Evolutionary conservation across 1,140 invertebrate species (phyloP), one percentile per base, ranked within the genome.

Genomic region (Papilio aristodemus): DNA sequence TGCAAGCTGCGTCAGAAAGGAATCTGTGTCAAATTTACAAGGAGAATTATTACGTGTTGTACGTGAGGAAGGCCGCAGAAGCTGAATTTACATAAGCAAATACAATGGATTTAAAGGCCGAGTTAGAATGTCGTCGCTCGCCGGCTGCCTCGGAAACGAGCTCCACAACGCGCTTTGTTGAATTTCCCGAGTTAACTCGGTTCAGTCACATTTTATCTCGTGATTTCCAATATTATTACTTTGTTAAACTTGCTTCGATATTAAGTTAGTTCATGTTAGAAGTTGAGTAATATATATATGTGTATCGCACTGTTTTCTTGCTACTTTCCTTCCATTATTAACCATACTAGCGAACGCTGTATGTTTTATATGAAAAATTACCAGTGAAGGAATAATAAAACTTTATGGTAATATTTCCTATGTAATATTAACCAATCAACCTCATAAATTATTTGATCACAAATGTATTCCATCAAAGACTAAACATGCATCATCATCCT

Each of bases 1-100:
- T 54, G 46, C 46, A 54, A 9, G 10, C 46, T 54, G 46, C 46
- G 46, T 54, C 46, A 54, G 46, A 54, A 25, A 19, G 46, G 46
- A 54, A 54, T 54, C 46, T 54, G 46, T 54, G 46, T 54, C 46
- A 54, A 54, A 54, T 54, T 54, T 54, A 22, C 46, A 54, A 54
- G 46, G 46, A 54, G 46, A 54, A 54, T 54, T 54, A 54, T 54
- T 22, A 54, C 46, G 46, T 54, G 46, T 43, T 43, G 14, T 54
- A 54, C 46, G 46, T 54, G 46, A 17, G 46, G 46, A 54, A 54
- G 46, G 46, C 46, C 46, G 46, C 46, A 54, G 46, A 54, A 17
- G 19, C 7, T 54, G 46, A 13, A 54, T 54, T 54, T 54, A 19
- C 46, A 54, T 54, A 54, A 54, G 46, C 46, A 54, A 54, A 54